Evolutionary conservation across 2,113 vertebrate genomes (phyloP), one percentile per base, ranked within the genome.

Genomic region (Cygnus atratus): DNA sequence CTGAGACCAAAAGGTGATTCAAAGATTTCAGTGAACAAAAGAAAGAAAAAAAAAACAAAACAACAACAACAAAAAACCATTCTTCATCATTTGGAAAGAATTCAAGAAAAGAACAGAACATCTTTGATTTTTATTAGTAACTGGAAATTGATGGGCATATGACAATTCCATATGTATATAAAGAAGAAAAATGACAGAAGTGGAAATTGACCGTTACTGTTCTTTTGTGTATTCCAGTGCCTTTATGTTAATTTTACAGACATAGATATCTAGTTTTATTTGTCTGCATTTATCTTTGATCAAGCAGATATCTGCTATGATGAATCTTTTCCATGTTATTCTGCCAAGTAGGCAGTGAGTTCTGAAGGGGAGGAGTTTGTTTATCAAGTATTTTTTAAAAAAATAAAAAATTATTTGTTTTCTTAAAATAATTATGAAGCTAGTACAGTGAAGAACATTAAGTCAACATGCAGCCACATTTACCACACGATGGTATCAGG

Each of bases 41-140:
- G 17, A 54, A 87, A 62, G 68, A 13, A 33, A 81, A 88, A 88
- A 76, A 84, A 62, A 72, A 10, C 39, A 39, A 39, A 39, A 39
- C 39, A 39, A 39, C 39, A 39, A 39, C 39, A 39, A 39, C 39
- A 39, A 39, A 10, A 33, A 81, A 88, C 72, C 7, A n/a, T 93
- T 86, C 86, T 88, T 78, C 52, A 57, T 84, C 22, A 62, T 94
- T 87, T 89, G n/a, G 55, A 81, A 39, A 62, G 31, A 90, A 90
- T 61, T 92, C 43, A 88, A 44, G 29, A 33, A 76, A 91, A 79
- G 62, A 74, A 75, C 15, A 90, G 43, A 68, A 87, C 33, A 39
- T 43, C 43, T 91, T 96, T 93, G 55, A 90, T 78, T 96, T 93
- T 88, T 54, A 72, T 81, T 78, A 81, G 63, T 74, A 87, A 44